Base-by-base conservation (phyloP, 2,797 vertebrate genomes). In the Aldrovandia affinis region DNA sequence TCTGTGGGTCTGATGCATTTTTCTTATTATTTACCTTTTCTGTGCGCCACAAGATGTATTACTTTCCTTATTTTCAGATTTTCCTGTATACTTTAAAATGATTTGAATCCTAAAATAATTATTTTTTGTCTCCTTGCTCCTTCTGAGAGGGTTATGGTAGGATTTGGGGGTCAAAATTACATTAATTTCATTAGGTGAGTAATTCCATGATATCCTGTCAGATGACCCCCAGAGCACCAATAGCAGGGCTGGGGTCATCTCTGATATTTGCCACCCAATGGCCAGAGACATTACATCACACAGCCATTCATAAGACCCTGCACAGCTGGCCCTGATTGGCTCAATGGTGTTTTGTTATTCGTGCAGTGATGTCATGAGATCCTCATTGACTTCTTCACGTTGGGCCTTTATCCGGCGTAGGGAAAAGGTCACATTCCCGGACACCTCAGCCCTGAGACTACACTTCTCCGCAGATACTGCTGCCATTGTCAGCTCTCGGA, bases 281-380 rank as follows among this genome's bases (percentile, higher is more conserved):
- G 65, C 84, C 85, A 82, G 80, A 83, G 84, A 81, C 85, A 83
- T 89, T 81, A 91, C 86, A 85, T 92, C 89, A 91, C 39, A 81
- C 80, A 3, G 18, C 30, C 83, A 88, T 85, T 73, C 63, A 80
- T 78, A 59, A 82, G 73, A 87, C 52, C 80, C 78, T 55, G 70
- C 81, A 84, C 84, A 83, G 84, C 77, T 85, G 25, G 54, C 82
- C 89, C 77, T 83, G 86, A 88, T 87, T 87, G 84, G 86, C 83
- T 39, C 1, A 86, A 68, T 90, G 83, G 83, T 65, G 68, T 82
- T 90, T 78, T 86, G 78, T 86, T 82, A 86, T 87, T 89, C 84
- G 85, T 36, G 85, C 70, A 82, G 79, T 92, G 93, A 94, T 91
- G 89, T 93, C 93, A 94, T 93, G 90, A 87, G 91, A 95, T 93